Base-by-base conservation (phyloP, 2,113 vertebrate species). In the Silurus meridionalis region DNA sequence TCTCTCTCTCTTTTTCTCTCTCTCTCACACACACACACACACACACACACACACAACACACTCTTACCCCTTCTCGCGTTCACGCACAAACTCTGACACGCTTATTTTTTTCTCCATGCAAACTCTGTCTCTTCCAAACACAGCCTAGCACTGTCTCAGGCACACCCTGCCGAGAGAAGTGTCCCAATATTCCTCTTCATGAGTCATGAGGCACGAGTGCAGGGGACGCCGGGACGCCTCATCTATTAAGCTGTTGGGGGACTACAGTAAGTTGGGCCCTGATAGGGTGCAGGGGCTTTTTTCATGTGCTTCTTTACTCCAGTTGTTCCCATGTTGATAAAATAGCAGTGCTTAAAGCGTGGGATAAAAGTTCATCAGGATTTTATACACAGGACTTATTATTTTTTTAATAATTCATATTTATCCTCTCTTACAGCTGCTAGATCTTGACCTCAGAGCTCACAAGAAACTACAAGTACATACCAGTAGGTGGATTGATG, bases 31-130 rank as follows among this genome's bases (percentile, higher is more conserved):
- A 85, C 89, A 69, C 84, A 88, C 77, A 90, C 86, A 77, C 87
- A 79, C 89, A 46, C 69, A 72, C 85, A 63, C 90, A 88, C 88
- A 84, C 89, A 83, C 81, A 37, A 83, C 48, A 82, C 86, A 72
- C 88, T 85, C 67, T 74, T 67, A 88, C 86, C 53, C 66, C 58
- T 85, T 83, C 82, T 72, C 52, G 37, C 83, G 86, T 88, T 74
- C 83, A 90, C 88, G 81, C 84, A 92, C 88, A 86, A 71, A 82
- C 84, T 89, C 77, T 85, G 85, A 81, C 66, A 83, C 67, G 85
- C 77, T 81, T 87, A 81, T 86, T 83, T 83, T 85, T 87, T 55
- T 83, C 87, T 89, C 85, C 67, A 58, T 71, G 37, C 64, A 89
- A 78, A 90, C 90, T 87, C 80, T 19, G 79, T 25, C 64, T 72